Conservation (phyloP, 2,888 invertebrate species). For the Lydus trimaculatus region DNA sequence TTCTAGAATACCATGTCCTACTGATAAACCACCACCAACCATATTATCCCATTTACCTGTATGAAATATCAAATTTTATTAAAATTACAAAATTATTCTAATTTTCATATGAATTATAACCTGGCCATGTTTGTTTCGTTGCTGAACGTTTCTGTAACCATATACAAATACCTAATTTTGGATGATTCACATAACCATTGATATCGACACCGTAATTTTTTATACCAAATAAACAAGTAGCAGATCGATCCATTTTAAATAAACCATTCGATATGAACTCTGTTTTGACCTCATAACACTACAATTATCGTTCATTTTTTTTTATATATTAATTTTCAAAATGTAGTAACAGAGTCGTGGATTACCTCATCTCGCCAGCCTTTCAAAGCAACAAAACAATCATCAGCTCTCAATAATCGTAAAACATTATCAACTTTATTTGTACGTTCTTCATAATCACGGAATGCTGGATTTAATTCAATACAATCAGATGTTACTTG, state of each 20-base stretch:
- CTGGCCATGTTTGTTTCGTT: conserved; percentile 95
- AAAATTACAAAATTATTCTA: too few relatives aligned
- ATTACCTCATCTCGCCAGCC: conserved; percentile 93
- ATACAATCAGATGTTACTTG: conserved; percentile 76
- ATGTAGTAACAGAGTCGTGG: background rate
- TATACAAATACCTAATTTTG: conserved; percentile 83
- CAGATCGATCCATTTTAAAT: conserved; percentile 88
- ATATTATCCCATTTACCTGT: conserved; percentile 91
- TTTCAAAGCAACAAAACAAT: conserved; percentile 80
- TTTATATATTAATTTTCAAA: too few relatives aligned
- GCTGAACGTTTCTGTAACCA: conserved; percentile 93
- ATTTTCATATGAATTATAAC: too few relatives aligned
- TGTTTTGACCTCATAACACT: conserved; percentile 90
- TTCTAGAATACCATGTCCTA: conserved; percentile 86
- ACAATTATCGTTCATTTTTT: conserved; percentile 24
- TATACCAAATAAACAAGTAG: conserved; percentile 92
- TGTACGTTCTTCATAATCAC: conserved; percentile 84
- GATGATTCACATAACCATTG: conserved; percentile 89
- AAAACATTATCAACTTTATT: conserved; percentile 80
- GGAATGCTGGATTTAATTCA: conserved; percentile 85
- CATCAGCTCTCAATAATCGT: conserved; percentile 75
- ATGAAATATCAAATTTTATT: background rate
- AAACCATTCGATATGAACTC: conserved; percentile 71
- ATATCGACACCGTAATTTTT: conserved; percentile 95
- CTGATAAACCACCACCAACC: conserved; percentile 92